Percentiles rank a stretch among this genome's conserved stretches.
phyloP scores from a whole-genome alignment of 2,113 vertebrate genomes.

The Lasiurus cinereus region DNA sequence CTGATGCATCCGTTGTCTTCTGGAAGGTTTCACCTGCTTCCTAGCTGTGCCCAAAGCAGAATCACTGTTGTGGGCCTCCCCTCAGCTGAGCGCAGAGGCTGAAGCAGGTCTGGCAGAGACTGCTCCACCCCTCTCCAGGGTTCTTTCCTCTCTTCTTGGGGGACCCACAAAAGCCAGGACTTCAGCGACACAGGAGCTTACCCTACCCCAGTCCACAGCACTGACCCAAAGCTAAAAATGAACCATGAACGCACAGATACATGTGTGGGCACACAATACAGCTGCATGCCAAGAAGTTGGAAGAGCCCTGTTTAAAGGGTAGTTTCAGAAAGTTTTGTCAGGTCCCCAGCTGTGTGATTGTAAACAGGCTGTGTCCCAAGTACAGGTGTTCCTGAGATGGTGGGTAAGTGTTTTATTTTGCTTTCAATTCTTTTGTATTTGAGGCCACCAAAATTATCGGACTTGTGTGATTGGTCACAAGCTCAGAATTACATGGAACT shows the following conservation, averaged over 20 bases:
- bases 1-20: background rate
- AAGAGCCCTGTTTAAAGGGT: background rate
- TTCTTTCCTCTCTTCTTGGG: background rate
- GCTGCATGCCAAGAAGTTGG: background rate
- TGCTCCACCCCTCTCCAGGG: background rate
- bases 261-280: background rate
- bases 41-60: background rate
- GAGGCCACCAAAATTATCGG: background rate
- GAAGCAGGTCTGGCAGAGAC: background rate
- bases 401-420: background rate
- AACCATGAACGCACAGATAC: background rate
- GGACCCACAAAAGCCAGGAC: background rate
- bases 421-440: background rate
- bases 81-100: background rate
- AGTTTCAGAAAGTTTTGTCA: background rate
- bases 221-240: background rate
- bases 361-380: background rate
- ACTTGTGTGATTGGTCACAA: background rate
- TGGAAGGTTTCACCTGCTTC: background rate
- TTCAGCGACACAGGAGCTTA: background rate
- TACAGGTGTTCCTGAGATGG: background rate
- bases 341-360: background rate
- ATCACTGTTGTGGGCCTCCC: background rate
- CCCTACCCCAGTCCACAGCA: background rate
- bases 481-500: constrained; percentile 21